phyloP scores from a whole-genome alignment of 2,113 vertebrate genomes.

The Passer domesticus region DNA sequence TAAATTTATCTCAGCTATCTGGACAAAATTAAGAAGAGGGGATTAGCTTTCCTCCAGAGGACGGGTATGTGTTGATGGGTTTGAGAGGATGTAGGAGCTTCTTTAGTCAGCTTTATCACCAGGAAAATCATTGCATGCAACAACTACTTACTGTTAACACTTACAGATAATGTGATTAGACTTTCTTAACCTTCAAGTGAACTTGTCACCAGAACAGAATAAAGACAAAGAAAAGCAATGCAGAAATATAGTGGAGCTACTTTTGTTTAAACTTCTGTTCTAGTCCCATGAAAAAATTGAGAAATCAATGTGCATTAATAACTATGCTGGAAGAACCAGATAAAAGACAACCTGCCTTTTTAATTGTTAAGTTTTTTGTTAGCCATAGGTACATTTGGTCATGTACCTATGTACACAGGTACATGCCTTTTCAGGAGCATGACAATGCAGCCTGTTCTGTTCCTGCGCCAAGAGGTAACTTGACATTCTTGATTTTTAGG shows the following conservation, averaged over 20 bases:
- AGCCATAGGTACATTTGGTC: not conserved
- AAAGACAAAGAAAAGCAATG: not conserved
- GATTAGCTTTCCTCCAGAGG: not conserved
- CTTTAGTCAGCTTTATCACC: not conserved
- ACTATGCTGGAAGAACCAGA: not conserved
- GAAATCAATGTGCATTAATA: not conserved
- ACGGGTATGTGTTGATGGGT: not conserved
- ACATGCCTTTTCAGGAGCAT: not conserved
- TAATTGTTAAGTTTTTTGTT: not conserved
- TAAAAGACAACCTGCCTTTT: not conserved
- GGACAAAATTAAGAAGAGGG: not conserved
- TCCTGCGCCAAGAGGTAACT: not conserved
- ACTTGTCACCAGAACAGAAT: conserved; percentile 5
- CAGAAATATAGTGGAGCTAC: not conserved
- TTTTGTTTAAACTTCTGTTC: not conserved
- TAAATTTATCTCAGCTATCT: not conserved
- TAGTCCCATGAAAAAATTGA: not conserved
- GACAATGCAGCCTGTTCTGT: not conserved
- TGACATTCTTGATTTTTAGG: not conserved
- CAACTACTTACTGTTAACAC: not conserved
- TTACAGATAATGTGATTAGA: not conserved
- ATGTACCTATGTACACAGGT: too few species aligned
- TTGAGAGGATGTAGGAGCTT: not conserved
- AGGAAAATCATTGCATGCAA: not conserved
- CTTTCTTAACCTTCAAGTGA: not conserved